These are phyloP conservation scores for Rhinolophus ferrumequinum DNA, from an alignment of 2,113 vertebrate genomes.

Conservation along the genomic window DNA sequence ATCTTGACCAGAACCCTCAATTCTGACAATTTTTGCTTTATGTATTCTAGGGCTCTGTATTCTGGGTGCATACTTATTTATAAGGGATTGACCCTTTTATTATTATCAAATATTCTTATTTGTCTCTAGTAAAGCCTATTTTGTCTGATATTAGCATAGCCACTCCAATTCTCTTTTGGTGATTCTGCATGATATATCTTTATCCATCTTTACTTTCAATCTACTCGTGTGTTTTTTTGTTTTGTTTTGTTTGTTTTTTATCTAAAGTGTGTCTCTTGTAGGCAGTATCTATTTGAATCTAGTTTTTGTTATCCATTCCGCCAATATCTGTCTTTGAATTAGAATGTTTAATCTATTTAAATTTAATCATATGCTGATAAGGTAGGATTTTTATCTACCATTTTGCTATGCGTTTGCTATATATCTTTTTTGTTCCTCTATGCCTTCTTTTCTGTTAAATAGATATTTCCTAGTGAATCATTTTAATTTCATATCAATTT, in stretches of 20 bases:
- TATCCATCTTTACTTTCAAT: not conserved
- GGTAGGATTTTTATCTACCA: not conserved
- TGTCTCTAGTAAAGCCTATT: not conserved
- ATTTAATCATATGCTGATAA: not conserved
- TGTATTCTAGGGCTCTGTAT: not conserved
- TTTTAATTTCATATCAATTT: not conserved
- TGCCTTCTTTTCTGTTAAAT: not conserved
- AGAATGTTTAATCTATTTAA: not conserved
- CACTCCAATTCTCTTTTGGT: not conserved
- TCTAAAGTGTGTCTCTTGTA: not conserved
- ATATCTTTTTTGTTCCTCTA: not conserved
- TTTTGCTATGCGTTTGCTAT: not conserved
- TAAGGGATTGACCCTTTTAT: not conserved
- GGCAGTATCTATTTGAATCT: not conserved
- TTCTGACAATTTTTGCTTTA: not conserved
- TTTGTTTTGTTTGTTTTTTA: not conserved
- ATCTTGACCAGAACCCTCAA: too few relatives aligned
- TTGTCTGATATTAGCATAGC: not conserved
- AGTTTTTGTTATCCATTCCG: not conserved
- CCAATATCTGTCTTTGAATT: not conserved
- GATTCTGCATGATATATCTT: not conserved
- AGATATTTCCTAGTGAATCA: not conserved
- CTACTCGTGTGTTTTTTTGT: not conserved
- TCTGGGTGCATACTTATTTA: not conserved
- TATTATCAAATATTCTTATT: not conserved